phyloP scores from a whole-genome alignment of 1,140 invertebrate species.

The Drosophila lacteicornis region DNA sequence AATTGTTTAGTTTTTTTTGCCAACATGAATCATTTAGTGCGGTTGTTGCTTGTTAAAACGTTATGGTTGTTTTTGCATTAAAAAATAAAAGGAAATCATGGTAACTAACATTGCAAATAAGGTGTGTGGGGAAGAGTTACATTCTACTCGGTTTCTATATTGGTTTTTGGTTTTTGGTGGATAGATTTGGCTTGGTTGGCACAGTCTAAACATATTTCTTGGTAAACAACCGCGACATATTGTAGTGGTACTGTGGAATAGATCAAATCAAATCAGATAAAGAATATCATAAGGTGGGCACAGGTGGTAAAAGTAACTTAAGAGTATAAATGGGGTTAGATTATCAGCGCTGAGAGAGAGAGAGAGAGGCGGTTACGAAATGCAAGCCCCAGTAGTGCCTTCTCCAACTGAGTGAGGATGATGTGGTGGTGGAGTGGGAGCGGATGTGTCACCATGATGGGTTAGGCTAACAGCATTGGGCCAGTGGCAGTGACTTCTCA shows the following conservation, averaged over 20 bases:
- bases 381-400: conserved; percentile 22
- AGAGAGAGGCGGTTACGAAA: conserved; percentile 8
- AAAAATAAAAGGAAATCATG: conserved; percentile 46
- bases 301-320: conserved; percentile 37
- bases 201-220: conserved; percentile 71
- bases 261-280: conserved; percentile 73
- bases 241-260: conserved; percentile 82
- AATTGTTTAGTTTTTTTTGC: conserved; percentile 34
- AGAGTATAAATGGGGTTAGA: conserved; percentile 42
- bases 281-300: conserved; percentile 53
- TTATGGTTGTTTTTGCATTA: background rate
- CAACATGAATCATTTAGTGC: conserved; percentile 43
- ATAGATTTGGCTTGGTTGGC: conserved; percentile 53
- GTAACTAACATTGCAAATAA: conserved; percentile 66
- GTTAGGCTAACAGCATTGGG: conserved; percentile 14
- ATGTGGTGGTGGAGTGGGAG: conserved; percentile 11
- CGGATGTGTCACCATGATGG: conserved; percentile 36
- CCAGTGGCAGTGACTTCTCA: conserved; percentile 6
- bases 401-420: conserved; percentile 28
- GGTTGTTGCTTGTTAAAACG: conserved; percentile 32
- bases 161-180: conserved; percentile 55
- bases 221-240: conserved; percentile 79
- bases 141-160: conserved; percentile 57
- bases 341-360: conserved; percentile 40
- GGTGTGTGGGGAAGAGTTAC: conserved; percentile 60